Base-by-base conservation (phyloP, 1,140 invertebrate genomes). In the Heliconius nattereri region DNA sequence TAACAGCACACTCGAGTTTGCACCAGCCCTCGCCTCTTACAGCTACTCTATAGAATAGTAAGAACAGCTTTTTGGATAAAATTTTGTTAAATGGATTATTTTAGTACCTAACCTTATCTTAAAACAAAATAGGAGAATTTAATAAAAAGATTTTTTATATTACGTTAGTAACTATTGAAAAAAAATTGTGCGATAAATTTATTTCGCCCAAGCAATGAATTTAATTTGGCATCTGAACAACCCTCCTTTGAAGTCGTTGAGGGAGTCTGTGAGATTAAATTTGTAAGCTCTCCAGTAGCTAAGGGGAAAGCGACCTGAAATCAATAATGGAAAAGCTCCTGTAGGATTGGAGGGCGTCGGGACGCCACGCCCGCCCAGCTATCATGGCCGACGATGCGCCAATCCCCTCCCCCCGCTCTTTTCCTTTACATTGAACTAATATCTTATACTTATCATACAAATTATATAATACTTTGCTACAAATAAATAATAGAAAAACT, bases 1-100 rank as follows among this genome's bases (percentile, higher is more conserved):
- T 92, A 94, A 94, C 91, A 88, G 83, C 86, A 87, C 84, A 86
- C 87, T 88, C 82, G 87, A 89, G 85, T 88, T 87, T 87, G 73
- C 85, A 81, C 85, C 78, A 86, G 84, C 85, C 84, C 87, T 85
- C 84, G 73, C 79, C 83, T 83, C 79, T 45, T 70, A 76, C 80
- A 66, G 9, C 60, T 20, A 60, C 57, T 82, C 75, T 54, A 77
- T 29, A 52, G 52, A 82, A 72, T 75, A 73, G 35, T 78, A 66
- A 29, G 26, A 66, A 29, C 9, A 66, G n/a, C 0, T 16, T 29
- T 16, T 11, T 66, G 11, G 13, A 26, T 66, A 29, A 5, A 66
- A 29, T 16, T 8, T 9, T 57, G 6, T 52, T 16, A 57, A 23
- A 57, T 57, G n/a, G 54, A 57, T 23, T n/a, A 23, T 8, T 52